Evolutionary conservation across 2,888 invertebrate genomes (phyloP), one percentile per base, ranked within the genome.

Genomic region (Polymixis lichenea): DNA sequence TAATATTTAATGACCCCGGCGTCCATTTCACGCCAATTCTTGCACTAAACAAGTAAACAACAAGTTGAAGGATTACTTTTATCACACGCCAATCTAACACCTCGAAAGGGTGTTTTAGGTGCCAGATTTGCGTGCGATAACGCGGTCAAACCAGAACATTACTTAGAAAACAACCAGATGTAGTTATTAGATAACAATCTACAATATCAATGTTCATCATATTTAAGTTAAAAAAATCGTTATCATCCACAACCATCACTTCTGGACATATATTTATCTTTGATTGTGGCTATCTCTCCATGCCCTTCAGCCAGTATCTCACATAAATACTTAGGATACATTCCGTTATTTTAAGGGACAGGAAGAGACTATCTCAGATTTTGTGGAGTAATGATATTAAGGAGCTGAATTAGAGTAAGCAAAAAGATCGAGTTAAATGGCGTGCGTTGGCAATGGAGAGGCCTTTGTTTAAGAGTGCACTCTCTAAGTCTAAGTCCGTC

Each of bases 81-180:
- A 76, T 64, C 62, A 75, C 67, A 67, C 32, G 62, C 62, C 9
- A 75, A 78, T 75, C 75, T 75, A 28, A 68, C 51, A 43, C n/a
- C n/a, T 58, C n/a, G 3, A 68, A n/a, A 8, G n/a, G 49, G 15
- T 56, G 32, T 19, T 77, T 28, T 11, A 62, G 9, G 13, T 49
- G 28, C 32, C 58, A 58, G 43, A 58, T 58, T 67, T n/a, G 49
- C 19, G 19, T 51, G 66, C 2, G 32, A 28, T 61, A 53, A 61
- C 6, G 28, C 51, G 17, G 7, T 13, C 1, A 46, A 76, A 62
- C 19, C 9, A 15, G 0, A 51, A 51, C 22, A n/a, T 62, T 62
- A 15, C 4, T 38, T 38, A 38, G 17, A 55, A 55, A n/a, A 13
- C 11, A 55, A 55, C n/a, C n/a, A 55, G 2, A 25, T 56, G 8